Evolutionary conservation across 2,797 vertebrate species (phyloP), one percentile per base, ranked within the genome.

Genomic region (Anabacerthia variegaticeps): DNA sequence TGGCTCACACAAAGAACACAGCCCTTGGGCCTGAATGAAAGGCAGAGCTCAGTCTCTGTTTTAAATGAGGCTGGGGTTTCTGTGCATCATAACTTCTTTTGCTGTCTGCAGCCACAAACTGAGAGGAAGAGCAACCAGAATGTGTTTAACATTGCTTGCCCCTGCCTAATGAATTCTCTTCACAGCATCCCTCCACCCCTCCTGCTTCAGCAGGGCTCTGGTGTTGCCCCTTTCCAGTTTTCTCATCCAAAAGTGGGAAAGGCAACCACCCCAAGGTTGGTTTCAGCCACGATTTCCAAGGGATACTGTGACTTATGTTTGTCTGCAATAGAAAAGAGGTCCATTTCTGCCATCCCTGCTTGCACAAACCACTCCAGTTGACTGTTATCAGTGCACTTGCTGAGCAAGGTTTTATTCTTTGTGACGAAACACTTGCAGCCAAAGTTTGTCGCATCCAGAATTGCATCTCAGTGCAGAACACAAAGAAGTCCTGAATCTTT

Each of bases 161-260:
- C 61, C 66, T 75, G 39, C 36, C 51, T 96, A 88, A 96, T 4
- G 32, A 79, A 41, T 97, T 97, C 49, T 88, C 44, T 93, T 95
- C 89, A 79, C 94, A 98, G 97, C 71, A 69, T 74, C 74, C 68
- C 72, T 68, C 44, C 39, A 76, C 48, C 54, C 39, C 7, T 54
- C 59, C 14, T 49, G 49, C 52, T 58, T 81, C 58, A 91, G 46
- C 3, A 10, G 48, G 26, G 27, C 67, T 92, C 71, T 49, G 19
- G 10, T 15, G 36, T 78, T 93, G 30, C 17, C 39, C 17, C 75
- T 16, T 62, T 67, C 37, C 66, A 63, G 12, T 86, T 81, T 73
- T 51, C n/a, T 79, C 32, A n/a, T 75, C 71, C 89, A 69, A 43
- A 82, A 84, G 7, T 2, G 1, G 68, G 36, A 74, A 80, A 62